Base-by-base conservation (phyloP, 2,797 vertebrate species). In the Amphiprion clarkii region DNA sequence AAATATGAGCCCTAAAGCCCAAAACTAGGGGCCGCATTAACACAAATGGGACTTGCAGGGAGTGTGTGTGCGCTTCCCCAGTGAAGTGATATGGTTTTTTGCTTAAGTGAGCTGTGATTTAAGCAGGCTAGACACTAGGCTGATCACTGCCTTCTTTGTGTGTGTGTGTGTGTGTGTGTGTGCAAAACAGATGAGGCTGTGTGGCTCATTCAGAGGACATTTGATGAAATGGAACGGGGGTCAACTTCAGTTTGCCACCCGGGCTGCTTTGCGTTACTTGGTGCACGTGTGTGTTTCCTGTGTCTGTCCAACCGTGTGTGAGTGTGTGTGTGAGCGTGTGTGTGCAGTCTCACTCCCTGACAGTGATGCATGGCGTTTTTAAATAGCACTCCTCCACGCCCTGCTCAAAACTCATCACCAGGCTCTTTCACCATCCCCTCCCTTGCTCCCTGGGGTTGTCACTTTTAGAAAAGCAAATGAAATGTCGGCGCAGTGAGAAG, bases 331-430 rank as follows among this genome's bases (percentile, higher is more conserved):
- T 84, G 74, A 67, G 69, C 72, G 71, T 65, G 73, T 81, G 54
- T 74, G 81, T 25, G 31, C 14, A 60, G 64, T 78, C 81, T 73
- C 74, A 44, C 73, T 76, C 54, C 39, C 85, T 95, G 94, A 95
- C 95, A 95, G 90, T 95, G 94, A 95, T 94, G 92, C 94, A 95
- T 95, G 91, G 93, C 82, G 88, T 92, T 94, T 95, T 94, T 95
- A 94, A 95, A 95, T 92, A 94, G 93, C 94, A 91, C 89, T 93
- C 93, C 88, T 93, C 93, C 93, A 94, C 88, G 73, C 93, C 90
- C 92, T 75, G 88, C 94, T 94, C 94, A 88, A 92, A 94, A 93
- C 92, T 90, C 93, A 93, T 94, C 93, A 93, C 89, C 71, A 76
- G 83, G 81, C 87, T 90, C 85, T 88, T 89, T 87, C 88, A 82